Percentiles rank a stretch among this genome's conserved stretches.
Evolutionary conservation across 2,888 invertebrate genomes (phyloP).

Genomic region (Pollenia labialis): DNA sequence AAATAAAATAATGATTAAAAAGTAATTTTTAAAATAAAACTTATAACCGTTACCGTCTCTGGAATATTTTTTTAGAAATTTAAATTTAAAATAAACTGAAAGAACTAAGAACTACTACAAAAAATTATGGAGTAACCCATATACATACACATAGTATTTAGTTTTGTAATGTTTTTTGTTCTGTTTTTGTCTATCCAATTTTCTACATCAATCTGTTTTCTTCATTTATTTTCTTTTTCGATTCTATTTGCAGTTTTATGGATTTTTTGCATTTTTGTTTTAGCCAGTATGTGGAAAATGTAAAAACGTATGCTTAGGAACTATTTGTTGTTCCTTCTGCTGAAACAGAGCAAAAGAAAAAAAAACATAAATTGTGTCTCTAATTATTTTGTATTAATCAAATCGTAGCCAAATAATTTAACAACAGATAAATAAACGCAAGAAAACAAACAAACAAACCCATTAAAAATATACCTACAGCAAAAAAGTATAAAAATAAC

Average conservation of each 20-base stretch:
- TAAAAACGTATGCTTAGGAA: conserved; percentile 77
- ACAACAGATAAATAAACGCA: neutral
- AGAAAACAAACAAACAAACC: neutral
- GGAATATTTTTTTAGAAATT: too few species aligned
- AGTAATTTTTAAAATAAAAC: too few species aligned
- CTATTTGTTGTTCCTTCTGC: conserved; percentile 74
- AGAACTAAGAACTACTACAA: too few species aligned
- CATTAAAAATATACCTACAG: neutral
- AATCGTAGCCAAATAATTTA: conserved; percentile 13
- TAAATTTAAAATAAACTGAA: too few species aligned
- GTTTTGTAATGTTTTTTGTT: neutral
- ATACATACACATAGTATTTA: neutral
- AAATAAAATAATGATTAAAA: too few species aligned
- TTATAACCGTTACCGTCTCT: too few species aligned
- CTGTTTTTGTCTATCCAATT: neutral
- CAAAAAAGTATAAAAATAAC: neutral
- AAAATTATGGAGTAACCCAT: conserved; percentile 24
- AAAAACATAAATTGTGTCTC: conserved; percentile 67
- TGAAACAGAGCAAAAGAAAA: conserved; percentile 58
- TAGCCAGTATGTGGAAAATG: conserved; percentile 77
- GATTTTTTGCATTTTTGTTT: conserved; percentile 80
- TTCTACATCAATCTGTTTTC: conserved; percentile 62
- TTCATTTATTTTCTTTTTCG: conserved; percentile 68
- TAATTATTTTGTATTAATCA: conserved; percentile 22
- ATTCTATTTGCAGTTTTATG: conserved; percentile 81